Evolutionary conservation across 2,797 vertebrate genomes (phyloP).

Genomic region (Pseudochirops corinnae): DNA sequence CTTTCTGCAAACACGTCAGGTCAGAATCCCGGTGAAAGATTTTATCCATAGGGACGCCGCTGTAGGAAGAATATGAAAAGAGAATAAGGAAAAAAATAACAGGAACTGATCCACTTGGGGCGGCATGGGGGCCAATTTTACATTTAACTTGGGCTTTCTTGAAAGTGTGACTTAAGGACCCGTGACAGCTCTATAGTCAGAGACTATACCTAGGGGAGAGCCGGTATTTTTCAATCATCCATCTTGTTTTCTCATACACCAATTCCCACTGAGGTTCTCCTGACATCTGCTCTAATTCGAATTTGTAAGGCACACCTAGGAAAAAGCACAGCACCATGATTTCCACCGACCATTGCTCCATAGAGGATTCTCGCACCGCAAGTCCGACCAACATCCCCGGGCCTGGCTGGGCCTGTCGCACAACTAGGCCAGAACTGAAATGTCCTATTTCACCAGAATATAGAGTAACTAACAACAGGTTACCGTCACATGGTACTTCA

Average conservation of each 20-base stretch:
- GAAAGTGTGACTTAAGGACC: constrained; percentile 62
- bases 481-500: not conserved
- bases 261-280: constrained; percentile 94
- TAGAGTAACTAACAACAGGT: not conserved
- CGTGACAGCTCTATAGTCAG: constrained; percentile 37
- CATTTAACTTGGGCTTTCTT: constrained; percentile 51
- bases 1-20: constrained; percentile 97
- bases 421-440: not conserved
- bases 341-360: constrained; percentile 49
- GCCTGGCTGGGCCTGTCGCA: not conserved
- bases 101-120: constrained; percentile 46
- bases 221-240: constrained; percentile 96
- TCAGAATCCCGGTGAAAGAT: constrained; percentile 93
- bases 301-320: constrained; percentile 95
- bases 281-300: constrained; percentile 91
- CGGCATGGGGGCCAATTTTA: constrained; percentile 31
- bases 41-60: constrained; percentile 94
- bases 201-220: constrained; percentile 89
- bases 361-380: too few species aligned
- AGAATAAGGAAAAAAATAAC: constrained; percentile 58
- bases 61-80: constrained; percentile 82
- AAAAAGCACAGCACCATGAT: constrained; percentile 62
- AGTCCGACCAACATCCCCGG: not conserved
- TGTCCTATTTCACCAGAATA: not conserved
- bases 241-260: constrained; percentile 93